These are phyloP conservation scores for Eupsilia transversa DNA, from an alignment of 2,888 invertebrate genomes.

Conservation along the genomic window DNA sequence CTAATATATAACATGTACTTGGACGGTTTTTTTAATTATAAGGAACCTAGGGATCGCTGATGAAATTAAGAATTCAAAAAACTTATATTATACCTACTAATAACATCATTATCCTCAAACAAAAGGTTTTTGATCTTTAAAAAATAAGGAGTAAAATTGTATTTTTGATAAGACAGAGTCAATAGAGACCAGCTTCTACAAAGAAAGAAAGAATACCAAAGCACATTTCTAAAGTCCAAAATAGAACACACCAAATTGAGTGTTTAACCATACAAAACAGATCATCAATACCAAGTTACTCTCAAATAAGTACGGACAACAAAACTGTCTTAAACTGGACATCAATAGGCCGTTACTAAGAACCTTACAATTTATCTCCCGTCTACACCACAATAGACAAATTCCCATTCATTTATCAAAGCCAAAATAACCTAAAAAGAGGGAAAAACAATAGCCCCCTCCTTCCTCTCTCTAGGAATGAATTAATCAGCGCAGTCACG, in stretches of 20 bases:
- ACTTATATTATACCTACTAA: background rate
- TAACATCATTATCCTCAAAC: background rate
- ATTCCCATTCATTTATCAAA: constrained; percentile 76
- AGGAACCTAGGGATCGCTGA: background rate
- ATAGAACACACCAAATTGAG: constrained; percentile 36
- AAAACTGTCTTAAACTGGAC: constrained; percentile 57
- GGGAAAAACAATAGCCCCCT: constrained; percentile 77
- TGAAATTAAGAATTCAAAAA: background rate
- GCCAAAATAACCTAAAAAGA: constrained; percentile 77
- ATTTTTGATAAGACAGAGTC: background rate
- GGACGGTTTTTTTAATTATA: too few species aligned
- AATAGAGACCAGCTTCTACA: background rate
- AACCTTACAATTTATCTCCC: constrained; percentile 70
- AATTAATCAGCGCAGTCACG: constrained; percentile 89
- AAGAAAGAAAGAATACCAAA: background rate
- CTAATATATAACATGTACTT: too few species aligned
- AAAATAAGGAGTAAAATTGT: background rate
- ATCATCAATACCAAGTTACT: constrained; percentile 45
- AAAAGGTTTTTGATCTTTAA: background rate
- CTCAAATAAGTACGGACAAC: constrained; percentile 51
- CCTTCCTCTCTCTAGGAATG: constrained; percentile 67
- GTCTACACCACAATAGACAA: constrained; percentile 72
- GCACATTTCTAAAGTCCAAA: background rate
- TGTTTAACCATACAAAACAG: constrained; percentile 32
- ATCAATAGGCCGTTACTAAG: constrained; percentile 60